Percentiles rank a stretch among this genome's conserved stretches.
These are phyloP conservation scores for Herpailurus yagouaroundi DNA, from an alignment of 2,113 vertebrate genomes.

Conservation along the genomic window DNA sequence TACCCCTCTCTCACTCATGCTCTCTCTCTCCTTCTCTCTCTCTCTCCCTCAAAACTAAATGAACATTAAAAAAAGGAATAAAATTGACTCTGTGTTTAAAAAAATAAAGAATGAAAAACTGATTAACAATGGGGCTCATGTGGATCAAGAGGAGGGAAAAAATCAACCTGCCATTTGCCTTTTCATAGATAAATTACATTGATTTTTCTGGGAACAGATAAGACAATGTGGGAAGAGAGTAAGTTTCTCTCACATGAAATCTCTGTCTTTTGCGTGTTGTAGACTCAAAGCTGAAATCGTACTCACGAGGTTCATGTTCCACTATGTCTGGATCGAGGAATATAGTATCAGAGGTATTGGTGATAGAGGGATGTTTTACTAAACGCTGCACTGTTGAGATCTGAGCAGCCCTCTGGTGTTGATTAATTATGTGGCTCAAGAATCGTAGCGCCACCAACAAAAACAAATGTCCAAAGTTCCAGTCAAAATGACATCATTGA, in stretches of 20 bases:
- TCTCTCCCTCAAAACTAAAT: no score
- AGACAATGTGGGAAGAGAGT: neutral
- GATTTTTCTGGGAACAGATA: neutral
- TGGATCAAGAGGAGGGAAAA: neutral
- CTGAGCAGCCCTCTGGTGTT: neutral
- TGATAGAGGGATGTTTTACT: neutral
- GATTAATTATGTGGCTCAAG: neutral
- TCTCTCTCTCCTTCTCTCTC: no score
- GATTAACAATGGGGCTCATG: neutral
- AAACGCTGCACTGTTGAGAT: neutral
- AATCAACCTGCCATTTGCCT: neutral
- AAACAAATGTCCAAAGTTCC: neutral
- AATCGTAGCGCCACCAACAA: neutral
- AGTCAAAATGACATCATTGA: neutral
- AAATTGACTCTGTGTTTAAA: no score
- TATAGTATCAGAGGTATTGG: neutral
- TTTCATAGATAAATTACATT: neutral
- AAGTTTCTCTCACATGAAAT: neutral
- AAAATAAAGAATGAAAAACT: slow-evolving; percentile 1
- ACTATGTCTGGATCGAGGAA: neutral
- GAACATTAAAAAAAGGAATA: no score
- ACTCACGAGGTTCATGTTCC: neutral
- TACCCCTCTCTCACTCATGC: no score
- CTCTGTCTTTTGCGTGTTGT: neutral
- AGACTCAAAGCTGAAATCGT: neutral